Base-by-base conservation (phyloP, 2,888 invertebrate genomes). In the Phyto melanocephala region DNA sequence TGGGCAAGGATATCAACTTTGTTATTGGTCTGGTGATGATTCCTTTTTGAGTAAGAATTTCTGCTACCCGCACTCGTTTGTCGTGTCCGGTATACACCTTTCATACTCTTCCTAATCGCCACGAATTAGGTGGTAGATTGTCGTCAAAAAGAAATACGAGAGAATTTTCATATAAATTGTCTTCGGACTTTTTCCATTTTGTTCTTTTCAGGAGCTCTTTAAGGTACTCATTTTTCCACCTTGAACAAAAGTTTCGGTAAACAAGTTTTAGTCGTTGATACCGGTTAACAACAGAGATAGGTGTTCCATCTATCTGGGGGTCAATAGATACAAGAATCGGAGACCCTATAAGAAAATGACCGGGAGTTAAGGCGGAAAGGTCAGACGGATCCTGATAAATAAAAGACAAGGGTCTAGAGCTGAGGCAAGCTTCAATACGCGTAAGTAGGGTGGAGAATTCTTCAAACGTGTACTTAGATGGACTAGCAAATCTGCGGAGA, bases 41-140 rank as follows among this genome's bases (percentile, higher is more conserved):
- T n/a, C n/a, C n/a, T n/a, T n/a, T n/a, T n/a, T n/a, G n/a, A n/a
- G n/a, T n/a, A n/a, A n/a, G n/a, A n/a, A n/a, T n/a, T n/a, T n/a
- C n/a, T n/a, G n/a, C n/a, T n/a, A n/a, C n/a, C n/a, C 3, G 7
- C 1, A 37, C 60, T 50, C 47, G 35, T 22, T 13, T 37, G 35
- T 71, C 58, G 0, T 17, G 2, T 11, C 63, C 65, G 3, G 15
- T 17, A 58, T 58, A 58, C 45, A 56, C 56, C 24, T 45, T 56
- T 5, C 4, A 1, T 0, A 76, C 40, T 50, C 68, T 47, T 2
- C 60, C 67, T 0, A 76, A 33, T 1, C 60, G 60, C 76, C 76
- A 68, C n/a, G 15, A 50, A 42, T 76, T 76, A 1, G 75, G 75
- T 13, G 74, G 74, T 1, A 63, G 28, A 15, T 54, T n/a, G n/a